Base-by-base conservation (phyloP, 2,888 invertebrate genomes). In the Pterobdella sp. region DNA sequence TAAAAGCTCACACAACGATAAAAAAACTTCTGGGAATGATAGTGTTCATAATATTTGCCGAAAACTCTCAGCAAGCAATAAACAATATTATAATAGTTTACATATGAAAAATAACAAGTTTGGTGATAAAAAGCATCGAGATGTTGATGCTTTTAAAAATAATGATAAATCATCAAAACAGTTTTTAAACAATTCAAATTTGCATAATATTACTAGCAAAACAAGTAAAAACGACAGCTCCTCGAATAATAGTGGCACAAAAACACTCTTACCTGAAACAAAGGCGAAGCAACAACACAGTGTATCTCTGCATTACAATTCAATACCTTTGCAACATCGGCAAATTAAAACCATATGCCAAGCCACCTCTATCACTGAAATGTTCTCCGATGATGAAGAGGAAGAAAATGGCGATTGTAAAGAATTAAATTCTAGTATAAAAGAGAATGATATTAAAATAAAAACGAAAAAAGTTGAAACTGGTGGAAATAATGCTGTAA, bases 301-400 rank as follows among this genome's bases (percentile, higher is more conserved):
- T 26, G 10, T 18, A 3, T 22, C n/a, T 4, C 4, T 56, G 14
- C 3, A 3, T 3, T 26, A 56, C 60, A 56, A 56, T 26, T 56
- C 60, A 3, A 22, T 56, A 3, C n/a, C n/a, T 22, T 22, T 56
- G 60, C n/a, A 56, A 26, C 18, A n/a, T 26, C 7, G 60, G n/a
- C 60, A 56, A 26, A 56, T 56, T 26, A 56, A 26, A 26, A 22
- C 60, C n/a, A 56, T 56, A 22, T 56, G n/a, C 7, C 18, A 56
- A 22, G 60, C 60, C 60, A 56, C 60, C 7, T 56, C 60, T 26
- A 56, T 56, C 60, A 14, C 60, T 3, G 60, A 56, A 22, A 56
- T 56, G 60, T 56, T 56, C n/a, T 56, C 60, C n/a, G 60, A 56
- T 4, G 60, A 56, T 56, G 60, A 56, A 3, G 60, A 18, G 7